Percentiles rank a stretch among this genome's conserved stretches.
phyloP scores from a whole-genome alignment of 2,888 invertebrate genomes.

The Eupelmus urozonus region DNA sequence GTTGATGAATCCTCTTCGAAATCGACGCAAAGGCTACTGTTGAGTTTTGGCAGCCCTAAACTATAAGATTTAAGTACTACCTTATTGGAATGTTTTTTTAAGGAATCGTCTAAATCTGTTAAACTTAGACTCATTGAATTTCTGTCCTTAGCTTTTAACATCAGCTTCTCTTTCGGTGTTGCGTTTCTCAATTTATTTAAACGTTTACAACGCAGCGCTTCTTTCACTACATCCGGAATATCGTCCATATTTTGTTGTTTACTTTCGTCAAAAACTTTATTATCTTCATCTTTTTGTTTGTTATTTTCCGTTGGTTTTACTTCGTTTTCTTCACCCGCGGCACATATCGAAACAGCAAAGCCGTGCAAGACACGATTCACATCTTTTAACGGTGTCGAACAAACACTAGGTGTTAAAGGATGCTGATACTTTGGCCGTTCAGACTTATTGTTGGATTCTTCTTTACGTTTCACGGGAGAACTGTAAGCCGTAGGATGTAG shows the following conservation, averaged over 20 bases:
- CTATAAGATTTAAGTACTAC: slow-evolving; percentile 81
- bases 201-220: slow-evolving; percentile 75
- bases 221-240: slow-evolving; percentile 77
- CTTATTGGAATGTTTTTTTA: slow-evolving; percentile 80
- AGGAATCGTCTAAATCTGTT: slow-evolving; percentile 82
- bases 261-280: slow-evolving; percentile 44
- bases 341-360: slow-evolving; percentile 86
- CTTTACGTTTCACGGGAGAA: slow-evolving; percentile 68
- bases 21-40: slow-evolving; percentile 65
- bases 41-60: slow-evolving; percentile 77
- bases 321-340: slow-evolving; percentile 78
- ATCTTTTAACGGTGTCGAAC: slow-evolving; percentile 88
- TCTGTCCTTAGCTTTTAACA: slow-evolving; percentile 62
- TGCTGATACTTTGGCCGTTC: slow-evolving; percentile 74
- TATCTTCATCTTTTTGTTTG: slow-evolving; percentile 44
- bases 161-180: slow-evolving; percentile 64
- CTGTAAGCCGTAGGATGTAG: slow-evolving; percentile 64
- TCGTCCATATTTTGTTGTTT: slow-evolving; percentile 66
- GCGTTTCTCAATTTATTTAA: slow-evolving; percentile 73
- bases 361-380: slow-evolving; percentile 85
- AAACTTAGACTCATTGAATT: slow-evolving; percentile 79
- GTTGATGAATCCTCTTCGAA: slow-evolving; percentile 68
- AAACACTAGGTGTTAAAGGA: slow-evolving; percentile 86
- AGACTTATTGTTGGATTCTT: slow-evolving; percentile 62
- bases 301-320: slow-evolving; percentile 1